Conservation (phyloP, 2,113 vertebrate species). For the Fukomys damarensis region DNA sequence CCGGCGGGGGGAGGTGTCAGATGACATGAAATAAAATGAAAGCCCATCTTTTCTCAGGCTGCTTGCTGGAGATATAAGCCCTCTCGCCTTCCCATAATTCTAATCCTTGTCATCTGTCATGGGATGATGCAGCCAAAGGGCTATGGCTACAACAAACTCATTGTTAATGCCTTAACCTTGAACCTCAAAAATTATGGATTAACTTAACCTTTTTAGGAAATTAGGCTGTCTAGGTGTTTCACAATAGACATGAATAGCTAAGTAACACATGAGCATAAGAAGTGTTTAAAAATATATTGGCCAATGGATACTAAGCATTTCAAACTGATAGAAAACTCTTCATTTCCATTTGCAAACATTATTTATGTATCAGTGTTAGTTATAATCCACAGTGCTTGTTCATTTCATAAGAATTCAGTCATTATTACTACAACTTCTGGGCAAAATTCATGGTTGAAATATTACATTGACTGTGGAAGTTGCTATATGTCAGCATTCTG, state of each 20-base stretch:
- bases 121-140: background rate
- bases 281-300: background rate
- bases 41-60: too few species aligned
- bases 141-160: too few species aligned
- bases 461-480: background rate
- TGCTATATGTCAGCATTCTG: background rate
- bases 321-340: background rate
- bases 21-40: too few species aligned
- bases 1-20: too few species aligned
- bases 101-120: rapidly evolving
- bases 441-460: background rate
- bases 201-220: background rate
- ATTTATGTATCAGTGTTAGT: background rate
- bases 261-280: background rate
- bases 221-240: background rate
- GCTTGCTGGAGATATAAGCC: too few species aligned
- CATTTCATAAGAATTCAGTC: background rate
- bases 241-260: background rate
- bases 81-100: too few species aligned
- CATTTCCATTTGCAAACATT: background rate
- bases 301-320: background rate
- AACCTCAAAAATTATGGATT: background rate
- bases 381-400: background rate
- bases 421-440: background rate
- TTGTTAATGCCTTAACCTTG: background rate